These are phyloP conservation scores for Nematolebias whitei DNA, from an alignment of 2,113 vertebrate species.

Conservation along the genomic window DNA sequence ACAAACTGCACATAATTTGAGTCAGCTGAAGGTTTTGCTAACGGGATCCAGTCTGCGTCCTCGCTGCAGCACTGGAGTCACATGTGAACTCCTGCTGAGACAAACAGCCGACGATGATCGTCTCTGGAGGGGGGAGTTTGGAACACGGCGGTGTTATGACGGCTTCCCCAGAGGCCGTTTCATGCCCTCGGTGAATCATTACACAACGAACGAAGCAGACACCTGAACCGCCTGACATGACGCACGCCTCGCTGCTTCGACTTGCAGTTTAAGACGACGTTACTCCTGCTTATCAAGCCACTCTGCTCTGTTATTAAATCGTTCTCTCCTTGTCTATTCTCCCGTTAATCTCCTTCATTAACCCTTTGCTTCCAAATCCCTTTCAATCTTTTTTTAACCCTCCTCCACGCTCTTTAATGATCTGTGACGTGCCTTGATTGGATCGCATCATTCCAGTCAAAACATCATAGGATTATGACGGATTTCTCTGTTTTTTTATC, in stretches of 20 bases:
- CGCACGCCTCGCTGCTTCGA: background rate
- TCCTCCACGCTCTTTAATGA: conserved; percentile 31
- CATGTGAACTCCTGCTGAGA: no score
- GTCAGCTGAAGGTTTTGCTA: no score
- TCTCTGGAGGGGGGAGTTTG: conserved; percentile 13
- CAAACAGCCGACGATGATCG: conserved; percentile 28
- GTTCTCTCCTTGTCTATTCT: no score
- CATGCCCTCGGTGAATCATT: conserved; percentile 6
- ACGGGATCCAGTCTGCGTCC: no score
- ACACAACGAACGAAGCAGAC: conserved; percentile 25
- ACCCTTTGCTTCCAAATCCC: conserved; percentile 4
- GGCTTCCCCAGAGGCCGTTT: conserved; percentile 43
- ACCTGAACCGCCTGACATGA: conserved; percentile 18
- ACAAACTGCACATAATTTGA: no score
- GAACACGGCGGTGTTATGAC: conserved; percentile 29
- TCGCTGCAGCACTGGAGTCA: no score
- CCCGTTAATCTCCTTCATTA: conserved; percentile 41
- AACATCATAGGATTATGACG: conserved; percentile 53
- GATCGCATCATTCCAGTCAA: no score
- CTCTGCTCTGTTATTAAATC: no score
- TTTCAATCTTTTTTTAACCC: conserved; percentile 13
- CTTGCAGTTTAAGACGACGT: conserved; percentile 32
- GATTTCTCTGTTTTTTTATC: no score
- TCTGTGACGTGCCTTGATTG: conserved; percentile 42
- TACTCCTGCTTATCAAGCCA: conserved; percentile 19